phyloP scores from a whole-genome alignment of 1,140 invertebrate species.

The Brachionus rubens region DNA sequence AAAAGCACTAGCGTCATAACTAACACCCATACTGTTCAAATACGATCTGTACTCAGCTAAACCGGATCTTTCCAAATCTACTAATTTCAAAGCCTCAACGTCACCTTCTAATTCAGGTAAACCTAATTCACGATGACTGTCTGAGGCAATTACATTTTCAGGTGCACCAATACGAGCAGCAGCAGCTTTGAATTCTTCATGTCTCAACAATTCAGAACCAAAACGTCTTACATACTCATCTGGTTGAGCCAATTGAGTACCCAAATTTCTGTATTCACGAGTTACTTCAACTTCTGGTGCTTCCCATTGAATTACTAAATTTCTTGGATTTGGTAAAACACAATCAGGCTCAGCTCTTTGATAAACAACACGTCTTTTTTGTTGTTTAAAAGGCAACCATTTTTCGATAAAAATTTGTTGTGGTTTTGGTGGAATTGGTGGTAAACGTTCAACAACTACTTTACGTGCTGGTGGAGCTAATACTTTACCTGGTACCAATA shows the following conservation, averaged over 20 bases:
- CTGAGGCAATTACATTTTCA: not conserved
- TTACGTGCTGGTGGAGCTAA: slow-evolving; percentile 13
- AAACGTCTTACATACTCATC: slow-evolving; percentile 17
- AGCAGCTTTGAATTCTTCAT: slow-evolving; percentile 10
- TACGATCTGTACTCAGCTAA: not conserved
- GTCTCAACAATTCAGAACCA: slow-evolving; percentile 10
- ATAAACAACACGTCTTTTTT: slow-evolving; percentile 21
- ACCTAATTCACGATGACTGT: slow-evolving; percentile 19
- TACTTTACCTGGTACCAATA: not conserved
- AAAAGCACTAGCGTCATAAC: not conserved
- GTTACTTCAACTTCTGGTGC: slow-evolving; percentile 22
- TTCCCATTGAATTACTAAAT: slow-evolving; percentile 47
- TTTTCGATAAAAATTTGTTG: slow-evolving; percentile 41
- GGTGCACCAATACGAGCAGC: not conserved
- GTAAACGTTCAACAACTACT: slow-evolving; percentile 40
- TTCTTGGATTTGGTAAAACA: slow-evolving; percentile 19
- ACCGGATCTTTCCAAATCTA: slow-evolving; percentile 39
- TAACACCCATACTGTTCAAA: slow-evolving; percentile 1
- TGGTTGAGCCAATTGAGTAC: slow-evolving; percentile 4
- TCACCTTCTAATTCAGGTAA: slow-evolving; percentile 39
- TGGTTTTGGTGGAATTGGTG: slow-evolving; percentile 40
- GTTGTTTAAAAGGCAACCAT: slow-evolving; percentile 46
- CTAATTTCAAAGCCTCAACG: slow-evolving; percentile 12
- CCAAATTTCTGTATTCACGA: slow-evolving; percentile 28
- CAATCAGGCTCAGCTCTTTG: not conserved